Percentiles rank a stretch among this genome's conserved stretches.
Evolutionary conservation across 2,888 invertebrate species (phyloP).

Genomic region (Rotaria socialis): DNA sequence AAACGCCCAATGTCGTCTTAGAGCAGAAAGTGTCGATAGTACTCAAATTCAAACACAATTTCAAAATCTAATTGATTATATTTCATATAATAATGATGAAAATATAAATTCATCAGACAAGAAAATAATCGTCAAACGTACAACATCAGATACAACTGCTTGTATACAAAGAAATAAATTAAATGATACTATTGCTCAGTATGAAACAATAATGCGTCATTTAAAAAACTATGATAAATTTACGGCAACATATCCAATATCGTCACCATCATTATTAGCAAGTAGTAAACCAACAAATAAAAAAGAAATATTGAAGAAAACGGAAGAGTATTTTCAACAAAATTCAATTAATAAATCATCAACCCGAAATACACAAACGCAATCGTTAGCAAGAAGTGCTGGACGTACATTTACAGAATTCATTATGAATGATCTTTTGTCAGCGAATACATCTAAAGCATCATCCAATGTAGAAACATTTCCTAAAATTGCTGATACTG

Average conservation of each 20-base stretch:
- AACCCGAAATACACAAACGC: background rate
- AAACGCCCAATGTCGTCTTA: background rate
- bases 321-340: background rate
- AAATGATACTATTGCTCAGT: background rate
- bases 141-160: background rate
- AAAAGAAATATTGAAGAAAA: background rate
- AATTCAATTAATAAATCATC: background rate
- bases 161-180: background rate
- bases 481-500: background rate
- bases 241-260: background rate
- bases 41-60: background rate
- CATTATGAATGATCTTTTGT: background rate
- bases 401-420: constrained; percentile 21
- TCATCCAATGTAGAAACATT: background rate
- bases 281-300: background rate
- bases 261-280: background rate
- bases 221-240: constrained; percentile 36
- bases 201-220: constrained; percentile 6
- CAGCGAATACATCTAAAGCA: background rate
- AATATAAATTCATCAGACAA: background rate
- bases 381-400: constrained; percentile 17
- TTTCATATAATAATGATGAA: background rate
- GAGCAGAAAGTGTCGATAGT: background rate
- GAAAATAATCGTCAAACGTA: background rate
- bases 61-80: background rate